These are phyloP conservation scores for Hypsibius dujardini DNA, from an alignment of 1,140 invertebrate species.

Conservation along the genomic window DNA sequence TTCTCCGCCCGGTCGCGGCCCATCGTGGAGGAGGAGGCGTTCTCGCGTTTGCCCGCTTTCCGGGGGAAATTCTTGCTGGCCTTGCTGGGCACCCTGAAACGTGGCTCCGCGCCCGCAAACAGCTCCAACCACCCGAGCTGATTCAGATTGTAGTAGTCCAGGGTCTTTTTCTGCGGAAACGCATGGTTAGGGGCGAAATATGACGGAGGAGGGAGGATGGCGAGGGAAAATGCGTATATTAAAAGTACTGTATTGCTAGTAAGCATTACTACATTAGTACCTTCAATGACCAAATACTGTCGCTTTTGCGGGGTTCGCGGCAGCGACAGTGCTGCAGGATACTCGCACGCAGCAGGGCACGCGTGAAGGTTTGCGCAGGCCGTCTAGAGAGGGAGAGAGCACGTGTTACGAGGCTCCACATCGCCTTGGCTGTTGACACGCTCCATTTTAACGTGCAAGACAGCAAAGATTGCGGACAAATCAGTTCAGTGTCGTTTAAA, in stretches of 20 bases:
- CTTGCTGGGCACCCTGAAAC: not conserved
- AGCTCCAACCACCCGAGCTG: not conserved
- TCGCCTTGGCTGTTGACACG: not conserved
- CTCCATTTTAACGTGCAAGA: not conserved
- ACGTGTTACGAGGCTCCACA: constrained; percentile 9
- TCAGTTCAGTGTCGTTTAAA: too few species aligned
- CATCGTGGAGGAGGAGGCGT: not conserved
- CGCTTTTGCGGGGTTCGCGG: not conserved
- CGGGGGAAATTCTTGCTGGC: constrained; percentile 14
- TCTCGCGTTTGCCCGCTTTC: not conserved
- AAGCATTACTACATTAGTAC: constrained; percentile 1
- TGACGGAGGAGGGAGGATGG: not conserved
- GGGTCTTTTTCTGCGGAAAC: not conserved
- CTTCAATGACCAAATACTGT: constrained; percentile 7
- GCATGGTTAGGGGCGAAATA: not conserved
- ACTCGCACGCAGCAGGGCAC: not conserved
- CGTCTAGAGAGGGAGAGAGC: not conserved
- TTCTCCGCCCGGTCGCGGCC: not conserved
- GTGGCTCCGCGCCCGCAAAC: constrained; percentile 3
- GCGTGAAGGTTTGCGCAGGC: not conserved
- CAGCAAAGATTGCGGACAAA: not conserved
- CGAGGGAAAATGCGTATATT: not conserved
- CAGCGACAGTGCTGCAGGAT: constrained; percentile 3
- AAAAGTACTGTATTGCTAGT: too few species aligned
- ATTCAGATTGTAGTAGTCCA: not conserved